Evolutionary conservation across 2,113 vertebrate species (phyloP), one percentile per base, ranked within the genome.

Genomic region (Monopterus albus): DNA sequence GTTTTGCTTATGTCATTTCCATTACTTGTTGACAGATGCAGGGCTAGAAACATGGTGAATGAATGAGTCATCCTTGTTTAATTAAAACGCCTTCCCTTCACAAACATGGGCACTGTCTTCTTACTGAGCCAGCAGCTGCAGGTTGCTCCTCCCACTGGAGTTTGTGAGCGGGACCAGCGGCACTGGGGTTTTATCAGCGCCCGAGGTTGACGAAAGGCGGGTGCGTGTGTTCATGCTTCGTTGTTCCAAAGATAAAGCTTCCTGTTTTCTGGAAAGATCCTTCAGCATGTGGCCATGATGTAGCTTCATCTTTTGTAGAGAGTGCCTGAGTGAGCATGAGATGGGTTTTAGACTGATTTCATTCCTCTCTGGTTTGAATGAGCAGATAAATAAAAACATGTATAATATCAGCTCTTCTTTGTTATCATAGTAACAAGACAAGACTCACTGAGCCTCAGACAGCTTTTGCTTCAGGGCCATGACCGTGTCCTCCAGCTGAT

Each of bases 401-500:
- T n/a, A n/a, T n/a, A n/a, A n/a, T n/a, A 31, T 31, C 5, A 31
- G 29, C 29, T 31, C 21, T n/a, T n/a, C n/a, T n/a, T n/a, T n/a
- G n/a, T n/a, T n/a, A 38, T 64, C 26, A 38, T 1, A 50, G 35
- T 7, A 23, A 4, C 8, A 43, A 53, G 39, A n/a, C n/a, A 14
- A 25, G 15, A 63, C 97, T 88, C 88, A 99, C 98, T 94, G 95
- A 12, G 94, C 90, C 52, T 99, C 91, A 0, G 89, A 89, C 15
- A 96, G 83, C 79, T 98, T 97, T 88, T 94, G 89, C 60, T 84
- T 92, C 71, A 99, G 89, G 0, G 81, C 82, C 3, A 62, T 20
- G 31, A 96, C 95, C 0, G 88, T 92, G 11, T 88, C 85, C 52
- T 96, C 94, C 74, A 99, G 87, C 87, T 96, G 94, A 33, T 92